Conservation (phyloP, 2,797 vertebrate genomes). For the Gymnopithys bicolor region DNA sequence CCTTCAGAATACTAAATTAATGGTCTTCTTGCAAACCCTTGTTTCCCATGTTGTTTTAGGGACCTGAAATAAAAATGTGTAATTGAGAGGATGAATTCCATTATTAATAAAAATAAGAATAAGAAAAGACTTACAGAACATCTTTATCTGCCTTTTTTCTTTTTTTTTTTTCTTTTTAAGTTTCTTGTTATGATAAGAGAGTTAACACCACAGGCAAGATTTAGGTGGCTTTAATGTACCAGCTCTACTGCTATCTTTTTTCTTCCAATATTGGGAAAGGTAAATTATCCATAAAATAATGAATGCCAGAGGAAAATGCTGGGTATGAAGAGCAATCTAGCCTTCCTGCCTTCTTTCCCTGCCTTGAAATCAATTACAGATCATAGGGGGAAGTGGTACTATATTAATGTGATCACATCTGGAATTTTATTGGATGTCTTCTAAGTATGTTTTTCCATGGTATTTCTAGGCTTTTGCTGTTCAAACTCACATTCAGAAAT, state of each 20-base stretch:
- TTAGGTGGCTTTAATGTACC: not conserved
- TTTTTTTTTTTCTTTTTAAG: no score
- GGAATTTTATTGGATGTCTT: not conserved
- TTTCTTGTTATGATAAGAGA: not conserved
- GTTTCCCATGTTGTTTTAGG: not conserved
- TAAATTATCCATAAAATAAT: not conserved
- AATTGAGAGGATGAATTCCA: not conserved
- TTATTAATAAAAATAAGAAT: not conserved
- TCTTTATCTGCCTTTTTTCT: accelerated
- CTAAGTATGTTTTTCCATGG: not conserved
- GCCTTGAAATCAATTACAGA: not conserved
- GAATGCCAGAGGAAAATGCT: not conserved
- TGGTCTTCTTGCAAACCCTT: not conserved
- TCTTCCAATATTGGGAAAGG: not conserved
- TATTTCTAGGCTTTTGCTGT: not conserved
- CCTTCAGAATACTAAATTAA: not conserved
- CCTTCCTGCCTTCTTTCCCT: not conserved
- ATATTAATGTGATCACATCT: not conserved
- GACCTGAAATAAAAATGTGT: not conserved
- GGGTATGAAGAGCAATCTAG: not conserved
- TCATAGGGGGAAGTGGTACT: not conserved
- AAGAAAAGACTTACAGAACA: not conserved
- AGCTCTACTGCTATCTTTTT: not conserved
- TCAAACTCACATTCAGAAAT: not conserved
- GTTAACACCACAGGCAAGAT: not conserved